Percentiles rank a stretch among this genome's conserved stretches.
Evolutionary conservation across 2,113 vertebrate genomes (phyloP).

Genomic region (Oophaga pumilio): DNA sequence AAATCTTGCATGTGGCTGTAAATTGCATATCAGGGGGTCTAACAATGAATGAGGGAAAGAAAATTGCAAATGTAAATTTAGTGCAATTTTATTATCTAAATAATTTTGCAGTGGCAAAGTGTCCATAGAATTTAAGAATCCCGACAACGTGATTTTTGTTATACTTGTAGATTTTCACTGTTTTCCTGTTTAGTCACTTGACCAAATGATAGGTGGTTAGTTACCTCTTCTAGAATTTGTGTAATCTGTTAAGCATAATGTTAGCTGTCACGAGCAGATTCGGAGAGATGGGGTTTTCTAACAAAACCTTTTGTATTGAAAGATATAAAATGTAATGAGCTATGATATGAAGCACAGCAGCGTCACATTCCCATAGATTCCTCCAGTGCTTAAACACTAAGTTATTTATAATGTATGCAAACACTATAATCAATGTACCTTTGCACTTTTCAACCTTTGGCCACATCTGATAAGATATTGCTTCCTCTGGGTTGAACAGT

Average conservation of each 20-base stretch:
- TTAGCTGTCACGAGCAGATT: not conserved
- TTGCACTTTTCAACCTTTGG: conserved; percentile 40
- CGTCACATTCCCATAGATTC: not conserved
- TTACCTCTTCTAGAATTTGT: not conserved
- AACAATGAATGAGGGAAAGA: no score
- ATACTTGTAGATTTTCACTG: not conserved
- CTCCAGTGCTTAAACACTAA: not conserved
- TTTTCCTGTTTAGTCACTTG: not conserved
- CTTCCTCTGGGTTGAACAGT: conserved; percentile 11
- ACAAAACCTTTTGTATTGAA: not conserved
- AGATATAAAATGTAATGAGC: not conserved
- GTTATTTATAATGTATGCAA: not conserved
- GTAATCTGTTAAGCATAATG: not conserved
- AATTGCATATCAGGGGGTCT: no score
- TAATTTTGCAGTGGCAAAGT: no score
- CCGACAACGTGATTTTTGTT: not conserved
- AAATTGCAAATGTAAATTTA: no score
- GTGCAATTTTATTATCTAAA: no score
- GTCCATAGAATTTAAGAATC: not conserved
- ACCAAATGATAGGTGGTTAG: not conserved
- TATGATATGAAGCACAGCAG: not conserved
- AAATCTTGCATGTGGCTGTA: no score
- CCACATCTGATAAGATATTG: conserved; percentile 23
- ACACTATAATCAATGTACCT: conserved; percentile 28
- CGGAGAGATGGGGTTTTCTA: not conserved